Percentiles rank a stretch among this genome's conserved stretches.
Conservation (phyloP, 2,888 invertebrate genomes). For the Plagodis dolabraria region DNA sequence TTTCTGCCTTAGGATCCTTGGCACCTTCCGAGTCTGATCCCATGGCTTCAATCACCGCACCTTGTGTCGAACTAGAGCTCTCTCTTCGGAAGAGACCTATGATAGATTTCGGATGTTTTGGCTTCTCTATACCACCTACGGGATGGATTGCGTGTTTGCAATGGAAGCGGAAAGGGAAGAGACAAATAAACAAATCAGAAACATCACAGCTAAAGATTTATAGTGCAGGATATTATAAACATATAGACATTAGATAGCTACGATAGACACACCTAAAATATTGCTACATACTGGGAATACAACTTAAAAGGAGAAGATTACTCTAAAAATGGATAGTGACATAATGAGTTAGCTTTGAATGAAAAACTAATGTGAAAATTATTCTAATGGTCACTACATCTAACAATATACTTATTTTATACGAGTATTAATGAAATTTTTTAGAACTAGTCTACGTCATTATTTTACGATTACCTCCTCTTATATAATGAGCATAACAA, state of each 20-base stretch:
- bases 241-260: background rate
- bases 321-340: too few species aligned
- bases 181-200: slow-evolving; percentile 62
- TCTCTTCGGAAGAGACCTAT: slow-evolving; percentile 95
- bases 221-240: slow-evolving; percentile 25
- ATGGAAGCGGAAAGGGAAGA: slow-evolving; percentile 56
- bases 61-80: slow-evolving; percentile 90
- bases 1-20: slow-evolving; percentile 65
- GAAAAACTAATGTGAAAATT: too few species aligned
- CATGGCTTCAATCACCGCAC: slow-evolving; percentile 76
- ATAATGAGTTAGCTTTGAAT: too few species aligned
- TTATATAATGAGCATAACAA: too few species aligned
- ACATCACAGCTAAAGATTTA: slow-evolving; percentile 37
- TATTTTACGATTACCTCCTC: too few species aligned
- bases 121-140: slow-evolving; percentile 93
- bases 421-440: too few species aligned
- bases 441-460: too few species aligned
- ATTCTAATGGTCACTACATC: too few species aligned
- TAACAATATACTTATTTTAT: too few species aligned
- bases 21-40: slow-evolving; percentile 85
- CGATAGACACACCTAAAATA: too few species aligned
- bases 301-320: too few species aligned
- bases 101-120: slow-evolving; percentile 93
- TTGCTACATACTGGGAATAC: too few species aligned
- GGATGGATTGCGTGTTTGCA: slow-evolving; percentile 49